Evolutionary conservation across 2,888 invertebrate species (phyloP).

Genomic region (Incurvaria masculella): DNA sequence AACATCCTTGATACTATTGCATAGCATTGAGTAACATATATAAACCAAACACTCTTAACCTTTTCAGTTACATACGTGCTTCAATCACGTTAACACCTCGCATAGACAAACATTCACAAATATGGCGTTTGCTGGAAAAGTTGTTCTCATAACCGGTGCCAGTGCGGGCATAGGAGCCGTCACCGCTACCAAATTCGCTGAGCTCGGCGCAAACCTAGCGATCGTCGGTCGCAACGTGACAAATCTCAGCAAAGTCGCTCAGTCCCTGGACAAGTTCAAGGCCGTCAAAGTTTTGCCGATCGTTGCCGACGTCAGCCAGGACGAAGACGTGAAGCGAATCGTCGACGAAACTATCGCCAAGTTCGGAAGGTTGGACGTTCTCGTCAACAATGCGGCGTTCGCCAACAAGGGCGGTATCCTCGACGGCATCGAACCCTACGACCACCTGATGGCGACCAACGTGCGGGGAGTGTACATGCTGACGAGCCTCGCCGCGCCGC

Average conservation of each 20-base stretch:
- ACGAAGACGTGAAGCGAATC: constrained; percentile 12
- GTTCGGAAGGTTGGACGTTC: constrained; percentile 13
- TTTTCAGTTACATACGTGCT: too few relatives aligned
- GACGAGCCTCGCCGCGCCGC: constrained; percentile 2
- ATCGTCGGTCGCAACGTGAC: constrained; percentile 23
- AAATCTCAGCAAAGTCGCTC: constrained; percentile 19
- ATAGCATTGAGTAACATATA: too few relatives aligned
- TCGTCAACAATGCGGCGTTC: constrained; percentile 20
- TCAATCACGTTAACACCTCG: too few relatives aligned
- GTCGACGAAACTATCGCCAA: constrained; percentile 13
- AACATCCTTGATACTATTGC: too few relatives aligned
- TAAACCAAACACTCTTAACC: too few relatives aligned
- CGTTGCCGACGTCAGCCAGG: constrained; percentile 18
- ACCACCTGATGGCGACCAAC: constrained; percentile 1
- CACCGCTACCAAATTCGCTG: constrained; percentile 24
- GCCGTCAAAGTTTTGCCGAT: constrained; percentile 17
- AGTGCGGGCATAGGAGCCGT: constrained; percentile 33
- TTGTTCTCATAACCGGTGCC: constrained; percentile 27
- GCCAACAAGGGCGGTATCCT: constrained; percentile 4
- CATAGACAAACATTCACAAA: too few relatives aligned
- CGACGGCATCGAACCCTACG: background rate
- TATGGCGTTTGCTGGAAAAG: constrained; percentile 22
- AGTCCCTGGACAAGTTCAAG: constrained; percentile 15
- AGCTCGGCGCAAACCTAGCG: constrained; percentile 23
- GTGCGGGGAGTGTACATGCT: background rate